Conservation (phyloP, 2,888 invertebrate genomes). For the Pterobdella sp. region DNA sequence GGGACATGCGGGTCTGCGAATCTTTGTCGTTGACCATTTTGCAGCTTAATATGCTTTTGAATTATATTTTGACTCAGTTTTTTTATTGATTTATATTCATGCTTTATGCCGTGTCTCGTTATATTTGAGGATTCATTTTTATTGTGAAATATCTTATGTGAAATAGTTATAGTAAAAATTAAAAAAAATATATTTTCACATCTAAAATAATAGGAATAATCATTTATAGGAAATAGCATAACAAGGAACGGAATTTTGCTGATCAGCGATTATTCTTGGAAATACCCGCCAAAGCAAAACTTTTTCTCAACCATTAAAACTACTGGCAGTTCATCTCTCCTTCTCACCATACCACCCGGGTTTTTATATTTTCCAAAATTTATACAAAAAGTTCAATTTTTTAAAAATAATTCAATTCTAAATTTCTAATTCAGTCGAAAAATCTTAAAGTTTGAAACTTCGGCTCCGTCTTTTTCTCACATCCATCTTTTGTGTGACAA, state of each 20-base stretch:
- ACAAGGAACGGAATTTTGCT: neutral
- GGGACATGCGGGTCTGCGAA: neutral
- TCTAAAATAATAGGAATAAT: too few relatives aligned
- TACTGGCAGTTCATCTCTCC: slow-evolving; percentile 3
- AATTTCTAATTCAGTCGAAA: slow-evolving; percentile 3
- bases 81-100: too few relatives aligned
- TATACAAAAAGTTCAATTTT: neutral
- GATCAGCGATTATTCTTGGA: slow-evolving; percentile 20
- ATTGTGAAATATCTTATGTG: too few relatives aligned
- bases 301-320: neutral
- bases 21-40: neutral
- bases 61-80: too few relatives aligned
- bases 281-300: neutral
- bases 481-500: slow-evolving; percentile 48
- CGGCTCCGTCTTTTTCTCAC: slow-evolving; percentile 48
- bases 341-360: slow-evolving; percentile 14
- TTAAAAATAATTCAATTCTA: neutral
- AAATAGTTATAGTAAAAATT: too few relatives aligned
- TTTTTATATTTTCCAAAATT: neutral
- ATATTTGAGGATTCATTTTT: too few relatives aligned
- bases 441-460: slow-evolving; percentile 2
- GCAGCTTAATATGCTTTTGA: too few relatives aligned
- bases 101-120: too few relatives aligned
- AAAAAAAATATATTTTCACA: too few relatives aligned
- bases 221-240: neutral